Percentiles rank a stretch among this genome's conserved stretches.
These are phyloP conservation scores for Mustela lutreola DNA, from an alignment of 2,113 vertebrate species.

Conservation along the genomic window DNA sequence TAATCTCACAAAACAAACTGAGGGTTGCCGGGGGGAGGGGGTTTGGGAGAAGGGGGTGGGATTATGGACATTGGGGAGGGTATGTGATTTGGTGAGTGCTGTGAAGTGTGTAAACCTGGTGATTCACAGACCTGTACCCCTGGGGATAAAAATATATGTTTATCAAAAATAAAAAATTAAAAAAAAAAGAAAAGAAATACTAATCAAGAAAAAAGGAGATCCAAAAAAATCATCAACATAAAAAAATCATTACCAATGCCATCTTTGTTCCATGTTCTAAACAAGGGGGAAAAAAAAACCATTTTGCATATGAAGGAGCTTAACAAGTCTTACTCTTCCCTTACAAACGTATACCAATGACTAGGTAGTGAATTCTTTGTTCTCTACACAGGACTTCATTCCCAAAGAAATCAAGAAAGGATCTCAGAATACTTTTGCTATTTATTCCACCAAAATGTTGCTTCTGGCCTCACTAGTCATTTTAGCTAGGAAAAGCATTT, in stretches of 20 bases:
- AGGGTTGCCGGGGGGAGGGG: no score
- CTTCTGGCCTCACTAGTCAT: background rate
- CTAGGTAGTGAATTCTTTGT: background rate
- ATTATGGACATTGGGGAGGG: no score
- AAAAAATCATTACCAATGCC: background rate
- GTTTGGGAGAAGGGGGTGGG: no score
- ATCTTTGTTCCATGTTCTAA: background rate
- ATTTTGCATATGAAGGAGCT: background rate
- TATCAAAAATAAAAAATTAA: no score
- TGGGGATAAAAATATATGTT: no score
- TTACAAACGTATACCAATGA: background rate
- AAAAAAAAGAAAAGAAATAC: no score
- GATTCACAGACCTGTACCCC: no score
- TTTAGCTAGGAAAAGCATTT: background rate
- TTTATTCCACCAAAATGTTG: background rate
- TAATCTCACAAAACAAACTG: no score
- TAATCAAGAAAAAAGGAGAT: background rate
- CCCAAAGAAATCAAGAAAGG: background rate
- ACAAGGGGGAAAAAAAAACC: background rate
- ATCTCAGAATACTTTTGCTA: background rate
- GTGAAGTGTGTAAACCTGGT: no score
- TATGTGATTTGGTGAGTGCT: no score
- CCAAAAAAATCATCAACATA: background rate
- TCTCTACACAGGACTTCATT: background rate
- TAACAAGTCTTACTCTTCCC: background rate